Base-by-base conservation (phyloP, 2,888 invertebrate species). In the Platerodrilus igneus region DNA sequence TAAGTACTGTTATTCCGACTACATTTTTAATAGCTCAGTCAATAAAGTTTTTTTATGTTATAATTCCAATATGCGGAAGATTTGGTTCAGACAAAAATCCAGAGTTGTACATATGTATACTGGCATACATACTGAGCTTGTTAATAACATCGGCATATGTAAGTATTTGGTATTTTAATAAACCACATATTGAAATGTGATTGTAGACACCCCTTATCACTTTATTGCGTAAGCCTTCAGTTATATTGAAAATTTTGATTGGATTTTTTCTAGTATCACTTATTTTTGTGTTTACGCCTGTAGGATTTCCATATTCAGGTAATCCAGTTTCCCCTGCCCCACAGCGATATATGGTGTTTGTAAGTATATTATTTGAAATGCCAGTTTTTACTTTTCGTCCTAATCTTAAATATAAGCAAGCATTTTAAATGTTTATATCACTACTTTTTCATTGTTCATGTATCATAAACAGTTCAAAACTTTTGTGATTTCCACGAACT, bases 271-370 rank as follows among this genome's bases (percentile, higher is more conserved):
- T 58, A 16, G 29, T 53, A 28, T 56, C 55, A 25, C 42, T 75
- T 19, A 62, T 74, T 60, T 64, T 81, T 22, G 64, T 76, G 42
- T 69, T 78, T 36, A 81, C 83, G 19, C 77, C 77, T 31, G 66
- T 82, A 37, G 83, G 83, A 25, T 81, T 81, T 62, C 83, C 87
- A 1, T 89, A 86, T 67, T 76, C 76, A 51, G 77, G 75, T 11
- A 71, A 78, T 56, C 59, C 66, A 2, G 52, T 63, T 3, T 64
- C 71, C 19, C 80, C 81, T 3, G 72, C 79, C 17, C 81, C 86
- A 30, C 81, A 87, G 70, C 74, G 89, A 47, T 75, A 80, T 38
- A 61, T 59, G 59, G 56, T 64, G 32, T 55, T 56, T 48, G 67
- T 65, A 54, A 56, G 60, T 52, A 34, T 13, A 15, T 13, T n/a